Evolutionary conservation across 2,797 vertebrate species (phyloP).

Genomic region (Syngnathus rostellatus): DNA sequence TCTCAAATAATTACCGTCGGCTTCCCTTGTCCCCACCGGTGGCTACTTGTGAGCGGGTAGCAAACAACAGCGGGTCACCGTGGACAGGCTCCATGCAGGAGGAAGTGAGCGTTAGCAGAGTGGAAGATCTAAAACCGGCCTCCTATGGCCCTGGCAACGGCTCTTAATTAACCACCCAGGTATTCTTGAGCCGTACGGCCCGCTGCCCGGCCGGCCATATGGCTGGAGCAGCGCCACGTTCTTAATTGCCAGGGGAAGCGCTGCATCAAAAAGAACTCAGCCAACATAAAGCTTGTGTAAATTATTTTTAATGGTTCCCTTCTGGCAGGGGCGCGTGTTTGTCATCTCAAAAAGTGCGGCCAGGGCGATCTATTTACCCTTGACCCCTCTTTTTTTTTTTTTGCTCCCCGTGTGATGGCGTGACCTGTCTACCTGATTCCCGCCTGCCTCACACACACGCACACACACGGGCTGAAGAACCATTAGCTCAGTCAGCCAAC

Average conservation of each 20-base stretch:
- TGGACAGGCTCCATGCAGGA: conserved; percentile 43
- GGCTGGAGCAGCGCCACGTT: conserved; percentile 83
- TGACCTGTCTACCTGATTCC: conserved; percentile 63
- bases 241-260: conserved; percentile 89
- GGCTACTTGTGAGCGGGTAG: conserved; percentile 55
- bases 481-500: conserved; percentile 48
- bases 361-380: conserved; percentile 58
- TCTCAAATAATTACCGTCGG: conserved; percentile 96
- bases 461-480: conserved; percentile 10
- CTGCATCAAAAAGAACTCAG: conserved; percentile 82
- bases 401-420: conserved; percentile 56
- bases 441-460: conserved; percentile 28
- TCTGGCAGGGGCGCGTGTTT: conserved; percentile 79
- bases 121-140: conserved; percentile 90
- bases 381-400: conserved; percentile 56
- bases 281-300: conserved; percentile 85
- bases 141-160: conserved; percentile 90
- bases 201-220: conserved; percentile 87
- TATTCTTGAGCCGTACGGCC: conserved; percentile 86
- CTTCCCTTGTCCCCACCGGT: conserved; percentile 88
- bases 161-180: conserved; percentile 99
- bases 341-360: conserved; percentile 74
- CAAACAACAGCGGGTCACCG: conserved; percentile 63
- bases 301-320: conserved; percentile 97
- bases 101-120: conserved; percentile 52